phyloP scores from a whole-genome alignment of 92 coral and sea anemone genomes.

The Bergia puertoricense region DNA sequence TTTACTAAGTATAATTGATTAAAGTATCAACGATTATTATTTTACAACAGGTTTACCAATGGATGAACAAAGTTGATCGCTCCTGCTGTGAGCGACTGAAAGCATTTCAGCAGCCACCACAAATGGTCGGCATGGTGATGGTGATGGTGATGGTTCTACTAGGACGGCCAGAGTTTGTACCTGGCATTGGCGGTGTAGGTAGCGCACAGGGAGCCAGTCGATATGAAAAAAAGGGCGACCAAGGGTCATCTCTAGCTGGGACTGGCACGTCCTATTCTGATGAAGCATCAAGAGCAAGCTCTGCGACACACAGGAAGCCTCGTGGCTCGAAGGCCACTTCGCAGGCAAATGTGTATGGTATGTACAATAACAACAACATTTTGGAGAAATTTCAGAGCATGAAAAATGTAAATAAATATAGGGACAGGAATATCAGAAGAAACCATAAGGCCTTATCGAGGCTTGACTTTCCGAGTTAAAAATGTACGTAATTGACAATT shows the following conservation, averaged over 20 bases:
- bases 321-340: slow-evolving; percentile 47
- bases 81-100: slow-evolving; percentile 89
- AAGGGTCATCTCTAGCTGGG: slow-evolving; percentile 63
- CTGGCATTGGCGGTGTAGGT: slow-evolving; percentile 85
- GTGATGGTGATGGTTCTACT: slow-evolving; percentile 95
- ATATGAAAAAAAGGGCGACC: slow-evolving; percentile 74
- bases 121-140: slow-evolving; percentile 99
- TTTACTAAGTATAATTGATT: too few species aligned
- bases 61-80: slow-evolving; percentile 93
- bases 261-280: slow-evolving; percentile 63
- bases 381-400: neutral
- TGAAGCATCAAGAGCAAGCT: slow-evolving; percentile 87
- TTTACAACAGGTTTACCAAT: slow-evolving; percentile 64
- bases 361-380: neutral
- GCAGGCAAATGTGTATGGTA: slow-evolving; percentile 45
- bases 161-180: slow-evolving; percentile 93
- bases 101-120: slow-evolving; percentile 97
- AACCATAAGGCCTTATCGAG: too few species aligned
- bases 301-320: slow-evolving; percentile 70
- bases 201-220: slow-evolving; percentile 61
- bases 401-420: too few species aligned
- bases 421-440: too few species aligned
- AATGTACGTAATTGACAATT: too few species aligned
- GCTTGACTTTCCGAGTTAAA: too few species aligned
- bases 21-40: too few species aligned